Base-by-base conservation (phyloP, 2,113 vertebrate genomes). In the Tretioscincus oriximinensis region DNA sequence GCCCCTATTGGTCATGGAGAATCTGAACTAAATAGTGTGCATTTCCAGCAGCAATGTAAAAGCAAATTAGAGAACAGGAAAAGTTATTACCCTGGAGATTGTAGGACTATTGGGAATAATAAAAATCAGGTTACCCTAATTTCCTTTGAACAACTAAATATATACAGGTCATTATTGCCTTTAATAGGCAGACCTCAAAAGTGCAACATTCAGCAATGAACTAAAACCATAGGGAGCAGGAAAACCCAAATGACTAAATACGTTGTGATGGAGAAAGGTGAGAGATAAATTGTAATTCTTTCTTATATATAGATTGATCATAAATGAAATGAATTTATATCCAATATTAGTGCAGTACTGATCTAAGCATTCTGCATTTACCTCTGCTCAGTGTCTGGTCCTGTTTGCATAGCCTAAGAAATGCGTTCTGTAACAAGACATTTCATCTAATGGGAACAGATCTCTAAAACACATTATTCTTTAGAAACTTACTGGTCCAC, bases 1-100 rank as follows among this genome's bases (percentile, higher is more conserved):
- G 86, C 87, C 78, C 88, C 54, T 58, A 84, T 67, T 73, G 49
- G 89, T 89, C 88, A 93, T 94, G 90, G 93, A 95, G 92, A 91
- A 91, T 92, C 81, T 90, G 76, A 88, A 81, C 84, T 91, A 90
- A 93, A 86, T 45, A 80, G 83, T 92, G 76, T 82, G 81, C 21
- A n/a, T 93, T 96, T 95, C 92, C 69, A 75, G 92, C 95, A 95
- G 92, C 95, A 95, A 97, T 95, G 94, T 92, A 91, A 96, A 94
- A 92, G 87, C 84, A 92, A 93, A 94, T 86, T 89, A 79, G 85
- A 84, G 84, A 90, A 84, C 64, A 85, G 90, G 88, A 88, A 91
- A 94, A 95, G 93, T 90, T 95, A 90, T 91, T 87, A 89, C 90
- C 81, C 86, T 82, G 88, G 92, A 91, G 93, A 88, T 90, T 70